These are phyloP conservation scores for Cephonodes hylas DNA, from an alignment of 2,888 invertebrate genomes.

Conservation along the genomic window DNA sequence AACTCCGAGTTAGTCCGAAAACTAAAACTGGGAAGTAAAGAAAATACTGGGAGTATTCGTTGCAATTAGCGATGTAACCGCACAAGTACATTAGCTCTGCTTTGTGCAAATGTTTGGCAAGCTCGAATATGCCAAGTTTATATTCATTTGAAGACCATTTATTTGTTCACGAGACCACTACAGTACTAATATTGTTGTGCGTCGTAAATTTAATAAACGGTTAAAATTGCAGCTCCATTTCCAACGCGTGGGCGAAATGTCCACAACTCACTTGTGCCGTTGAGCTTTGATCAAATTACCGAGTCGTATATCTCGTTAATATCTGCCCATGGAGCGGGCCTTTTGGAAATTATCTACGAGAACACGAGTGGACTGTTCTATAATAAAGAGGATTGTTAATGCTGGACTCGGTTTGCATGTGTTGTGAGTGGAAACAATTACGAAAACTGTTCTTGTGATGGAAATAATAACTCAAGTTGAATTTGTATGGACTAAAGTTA, in stretches of 20 bases:
- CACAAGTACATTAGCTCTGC: not conserved
- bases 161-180: not conserved
- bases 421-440: not conserved
- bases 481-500: too few relatives aligned
- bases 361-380: not conserved
- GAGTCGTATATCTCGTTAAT: slow-evolving; percentile 2
- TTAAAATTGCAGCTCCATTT: slow-evolving; percentile 6
- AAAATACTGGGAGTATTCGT: too few relatives aligned
- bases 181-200: not conserved
- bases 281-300: slow-evolving; percentile 8
- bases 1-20: not conserved
- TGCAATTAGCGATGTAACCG: not conserved
- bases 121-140: slow-evolving; percentile 1
- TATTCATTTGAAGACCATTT: slow-evolving; percentile 5
- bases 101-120: not conserved
- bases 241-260: not conserved
- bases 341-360: not conserved
- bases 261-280: not conserved
- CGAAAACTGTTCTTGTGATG: too few relatives aligned
- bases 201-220: slow-evolving; percentile 1
- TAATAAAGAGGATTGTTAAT: not conserved
- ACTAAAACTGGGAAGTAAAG: too few relatives aligned
- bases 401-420: not conserved
- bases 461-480: too few relatives aligned
- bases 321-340: not conserved